Base-by-base conservation (phyloP, 2,888 invertebrate species). In the Arrhopalites spinosus region DNA sequence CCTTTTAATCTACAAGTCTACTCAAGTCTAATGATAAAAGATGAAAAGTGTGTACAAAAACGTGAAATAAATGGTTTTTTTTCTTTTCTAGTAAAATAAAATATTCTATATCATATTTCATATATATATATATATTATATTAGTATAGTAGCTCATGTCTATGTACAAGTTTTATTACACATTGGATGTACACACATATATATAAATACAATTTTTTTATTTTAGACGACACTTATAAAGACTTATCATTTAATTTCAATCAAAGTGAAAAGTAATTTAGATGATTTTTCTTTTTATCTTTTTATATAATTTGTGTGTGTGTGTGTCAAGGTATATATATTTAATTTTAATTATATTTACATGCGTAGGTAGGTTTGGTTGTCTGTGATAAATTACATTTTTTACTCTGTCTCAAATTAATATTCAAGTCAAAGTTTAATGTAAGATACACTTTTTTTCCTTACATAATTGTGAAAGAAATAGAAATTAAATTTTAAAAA, bases 31-130 rank as follows among this genome's bases (percentile, higher is more conserved):
- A 50, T n/a, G 50, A n/a, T 15, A 50, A 15, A 45, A 15, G 7
- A 50, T 50, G 50, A 15, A 50, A 50, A 50, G 50, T 50, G 50
- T 50, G 50, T n/a, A 50, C 17, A 50, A 15, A 50, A 50, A 50
- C 50, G 50, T n/a, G 50, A 50, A 50, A n/a, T 15, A 36, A 36
- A 36, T 7, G 5, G 36, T 36, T 50, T n/a, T n/a, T n/a, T n/a
- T n/a, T n/a, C n/a, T n/a, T n/a, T 50, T 50, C 50, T 50, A 50
- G 50, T 50, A 50, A 50, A 50, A 50, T n/a, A n/a, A 50, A 50
- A 50, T n/a, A n/a, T 15, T 50, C 15, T n/a, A 15, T 50, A 50
- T 50, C n/a, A n/a, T 50, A 3, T 50, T 50, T 17, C 2, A 50
- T 50, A 50, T 5, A 15, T 50, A 15, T n/a, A 50, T n/a, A 15